Conservation (phyloP, 2,888 invertebrate genomes). For the Phrixothrix hirtus region DNA sequence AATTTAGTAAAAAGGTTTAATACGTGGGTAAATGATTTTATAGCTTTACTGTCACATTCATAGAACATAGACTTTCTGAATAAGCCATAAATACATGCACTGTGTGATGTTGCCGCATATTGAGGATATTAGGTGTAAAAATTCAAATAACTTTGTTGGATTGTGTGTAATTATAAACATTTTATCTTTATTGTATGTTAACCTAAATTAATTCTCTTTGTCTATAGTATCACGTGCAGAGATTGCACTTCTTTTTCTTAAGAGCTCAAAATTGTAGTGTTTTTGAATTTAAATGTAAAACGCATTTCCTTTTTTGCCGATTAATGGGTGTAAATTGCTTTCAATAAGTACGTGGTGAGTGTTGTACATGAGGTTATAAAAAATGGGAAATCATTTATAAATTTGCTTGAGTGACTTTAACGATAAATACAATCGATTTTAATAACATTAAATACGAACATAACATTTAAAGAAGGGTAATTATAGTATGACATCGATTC, state of each 20-base stretch:
- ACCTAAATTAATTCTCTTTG: too few relatives aligned
- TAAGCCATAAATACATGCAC: constrained; percentile 18
- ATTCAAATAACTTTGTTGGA: constrained; percentile 20
- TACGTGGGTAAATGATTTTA: constrained; percentile 17
- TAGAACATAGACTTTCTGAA: constrained; percentile 15
- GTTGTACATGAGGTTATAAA: constrained; percentile 7
- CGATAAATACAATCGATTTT: constrained; percentile 21
- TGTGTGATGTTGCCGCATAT: constrained; percentile 28
- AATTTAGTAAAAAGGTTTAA: constrained; percentile 1
- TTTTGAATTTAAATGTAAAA: too few relatives aligned
- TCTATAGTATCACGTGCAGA: too few relatives aligned
- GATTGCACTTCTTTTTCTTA: too few relatives aligned
- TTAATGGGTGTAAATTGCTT: not conserved
- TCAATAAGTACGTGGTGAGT: not conserved
- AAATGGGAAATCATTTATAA: constrained; percentile 15
- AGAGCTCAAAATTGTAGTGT: too few relatives aligned
- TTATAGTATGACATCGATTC: constrained; percentile 22
- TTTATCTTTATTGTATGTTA: constrained; percentile 22
- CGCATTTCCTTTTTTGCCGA: not conserved
- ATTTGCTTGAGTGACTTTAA: constrained; percentile 22
- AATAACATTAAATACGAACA: constrained; percentile 17
- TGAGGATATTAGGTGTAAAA: constrained; percentile 30
- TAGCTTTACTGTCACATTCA: constrained; percentile 20
- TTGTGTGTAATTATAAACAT: constrained; percentile 13
- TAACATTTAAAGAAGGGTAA: constrained; percentile 24